These are phyloP conservation scores for Chondrilla cf. caribensis DNA, from an alignment of 37 sponge, comb jelly and placozoan genomes.

Conservation along the genomic window DNA sequence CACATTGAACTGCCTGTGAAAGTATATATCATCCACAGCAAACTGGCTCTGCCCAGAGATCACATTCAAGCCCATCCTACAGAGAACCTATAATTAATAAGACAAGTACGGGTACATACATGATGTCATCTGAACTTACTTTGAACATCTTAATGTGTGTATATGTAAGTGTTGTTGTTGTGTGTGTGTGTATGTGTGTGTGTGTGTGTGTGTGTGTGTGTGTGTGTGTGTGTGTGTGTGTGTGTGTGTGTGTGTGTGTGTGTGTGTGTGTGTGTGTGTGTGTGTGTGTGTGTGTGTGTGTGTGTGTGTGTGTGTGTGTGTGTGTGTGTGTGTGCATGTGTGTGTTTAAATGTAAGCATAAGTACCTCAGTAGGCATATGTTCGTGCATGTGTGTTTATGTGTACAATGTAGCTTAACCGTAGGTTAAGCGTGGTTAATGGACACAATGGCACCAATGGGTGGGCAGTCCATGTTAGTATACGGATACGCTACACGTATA, in stretches of 20 bases:
- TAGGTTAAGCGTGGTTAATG: too few relatives aligned
- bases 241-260: conserved; percentile 30
- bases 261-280: conserved; percentile 1
- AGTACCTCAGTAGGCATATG: not conserved
- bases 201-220: conserved; percentile 35
- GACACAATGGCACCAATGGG: too few relatives aligned
- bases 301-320: conserved; percentile 16
- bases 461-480: too few relatives aligned
- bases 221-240: conserved; percentile 46
- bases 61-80: not conserved
- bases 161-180: not conserved
- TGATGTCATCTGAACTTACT: not conserved
- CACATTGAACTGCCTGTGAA: too few relatives aligned
- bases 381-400: conserved; percentile 23
- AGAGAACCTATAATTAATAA: not conserved
- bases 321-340: conserved; percentile 3
- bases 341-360: conserved; percentile 5
- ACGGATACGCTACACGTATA: too few relatives aligned
- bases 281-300: not conserved
- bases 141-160: not conserved
- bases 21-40: too few relatives aligned
- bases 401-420: not conserved
- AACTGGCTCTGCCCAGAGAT: not conserved
- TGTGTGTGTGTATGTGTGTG: conserved; percentile 28
- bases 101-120: not conserved